phyloP scores from a whole-genome alignment of 2,888 invertebrate species.

The Chaetoderma sp. region DNA sequence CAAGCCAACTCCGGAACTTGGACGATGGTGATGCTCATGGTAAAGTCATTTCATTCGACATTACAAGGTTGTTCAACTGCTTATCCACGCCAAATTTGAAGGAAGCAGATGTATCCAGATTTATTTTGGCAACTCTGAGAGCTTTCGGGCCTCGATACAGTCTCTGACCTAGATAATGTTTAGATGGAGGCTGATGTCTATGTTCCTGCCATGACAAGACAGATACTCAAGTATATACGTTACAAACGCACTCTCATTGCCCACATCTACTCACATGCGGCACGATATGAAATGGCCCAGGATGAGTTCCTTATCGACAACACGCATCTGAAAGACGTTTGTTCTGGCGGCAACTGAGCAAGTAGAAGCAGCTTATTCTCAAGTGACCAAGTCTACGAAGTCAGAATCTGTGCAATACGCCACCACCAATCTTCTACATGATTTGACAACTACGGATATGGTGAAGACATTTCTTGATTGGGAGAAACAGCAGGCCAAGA shows the following conservation, averaged over 20 bases:
- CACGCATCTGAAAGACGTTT: neutral
- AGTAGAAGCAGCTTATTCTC: neutral
- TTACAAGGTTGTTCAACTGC: slow-evolving; percentile 27
- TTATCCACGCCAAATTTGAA: slow-evolving; percentile 16
- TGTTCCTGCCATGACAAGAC: slow-evolving; percentile 18
- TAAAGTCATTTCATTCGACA: slow-evolving; percentile 25
- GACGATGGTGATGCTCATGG: slow-evolving; percentile 21
- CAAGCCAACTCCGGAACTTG: neutral
- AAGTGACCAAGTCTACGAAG: neutral
- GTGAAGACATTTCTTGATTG: slow-evolving; percentile 12
- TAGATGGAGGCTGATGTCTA: slow-evolving; percentile 20
- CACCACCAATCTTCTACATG: slow-evolving; percentile 16
- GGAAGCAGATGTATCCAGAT: slow-evolving; percentile 16
- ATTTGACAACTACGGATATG: slow-evolving; percentile 14
- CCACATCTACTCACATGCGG: slow-evolving; percentile 14
- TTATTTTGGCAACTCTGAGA: slow-evolving; percentile 11
- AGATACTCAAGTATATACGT: slow-evolving; percentile 25
- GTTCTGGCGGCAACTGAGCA: neutral
- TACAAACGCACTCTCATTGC: slow-evolving; percentile 17
- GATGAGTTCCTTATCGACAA: slow-evolving; percentile 1
- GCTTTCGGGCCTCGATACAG: slow-evolving; percentile 8
- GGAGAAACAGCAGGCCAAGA: slow-evolving; percentile 20
- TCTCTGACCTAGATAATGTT: slow-evolving; percentile 20
- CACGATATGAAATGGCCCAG: slow-evolving; percentile 18
- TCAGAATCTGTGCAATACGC: slow-evolving; percentile 17